Evolutionary conservation across 2,113 vertebrate genomes (phyloP).

Genomic region (Eclectus roratus): DNA sequence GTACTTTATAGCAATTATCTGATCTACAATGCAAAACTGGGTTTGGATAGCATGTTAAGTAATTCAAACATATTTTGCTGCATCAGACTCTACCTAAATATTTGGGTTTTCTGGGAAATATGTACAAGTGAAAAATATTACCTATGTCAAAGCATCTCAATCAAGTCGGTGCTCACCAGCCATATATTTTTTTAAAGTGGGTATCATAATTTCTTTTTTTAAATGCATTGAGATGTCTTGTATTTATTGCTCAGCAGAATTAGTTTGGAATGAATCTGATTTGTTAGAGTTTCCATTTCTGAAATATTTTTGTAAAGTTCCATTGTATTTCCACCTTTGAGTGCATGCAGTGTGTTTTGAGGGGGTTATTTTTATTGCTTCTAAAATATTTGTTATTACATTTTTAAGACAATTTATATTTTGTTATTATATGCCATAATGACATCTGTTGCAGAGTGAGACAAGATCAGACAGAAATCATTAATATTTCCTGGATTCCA

Average conservation of each 20-base stretch:
- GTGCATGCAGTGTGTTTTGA: not conserved
- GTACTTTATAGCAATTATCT: not conserved
- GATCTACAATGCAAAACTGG: not conserved
- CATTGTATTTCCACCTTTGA: not conserved
- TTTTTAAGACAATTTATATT: slow-evolving; percentile 46
- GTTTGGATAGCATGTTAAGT: not conserved
- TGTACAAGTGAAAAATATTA: not conserved
- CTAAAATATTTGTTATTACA: slow-evolving; percentile 15
- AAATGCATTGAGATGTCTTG: not conserved
- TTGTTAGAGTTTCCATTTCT: not conserved
- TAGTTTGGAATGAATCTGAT: not conserved
- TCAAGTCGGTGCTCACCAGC: not conserved
- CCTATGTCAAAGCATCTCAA: not conserved
- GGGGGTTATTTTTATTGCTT: not conserved
- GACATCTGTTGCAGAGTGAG: slow-evolving; percentile 44
- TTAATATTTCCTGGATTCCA: slow-evolving; percentile 49
- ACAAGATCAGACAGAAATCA: slow-evolving; percentile 40
- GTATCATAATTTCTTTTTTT: not conserved
- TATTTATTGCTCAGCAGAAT: not conserved
- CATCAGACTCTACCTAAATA: not conserved
- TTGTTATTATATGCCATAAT: slow-evolving; percentile 19
- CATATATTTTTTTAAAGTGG: not conserved
- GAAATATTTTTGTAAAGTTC: not conserved
- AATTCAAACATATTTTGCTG: not conserved
- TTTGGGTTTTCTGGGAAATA: not conserved